Conservation (phyloP, 2,888 invertebrate genomes). For the Deroplatys truncata region DNA sequence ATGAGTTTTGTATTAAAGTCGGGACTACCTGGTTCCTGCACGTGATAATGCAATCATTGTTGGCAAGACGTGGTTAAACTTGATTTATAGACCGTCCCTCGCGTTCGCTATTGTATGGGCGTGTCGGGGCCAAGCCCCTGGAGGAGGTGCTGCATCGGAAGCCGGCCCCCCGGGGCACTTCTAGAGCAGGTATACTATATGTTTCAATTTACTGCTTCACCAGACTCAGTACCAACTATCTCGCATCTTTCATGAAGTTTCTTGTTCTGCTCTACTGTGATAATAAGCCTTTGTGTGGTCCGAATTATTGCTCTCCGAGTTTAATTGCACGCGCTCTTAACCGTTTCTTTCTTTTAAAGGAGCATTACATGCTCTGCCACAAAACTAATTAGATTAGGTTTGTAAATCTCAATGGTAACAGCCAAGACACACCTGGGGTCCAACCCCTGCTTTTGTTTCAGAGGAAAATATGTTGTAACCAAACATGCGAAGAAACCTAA, state of each 20-base stretch:
- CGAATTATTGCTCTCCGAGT: background rate
- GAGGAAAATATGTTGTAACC: background rate
- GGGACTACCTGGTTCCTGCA: background rate
- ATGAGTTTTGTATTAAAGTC: background rate
- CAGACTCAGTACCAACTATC: background rate
- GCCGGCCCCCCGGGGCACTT: background rate
- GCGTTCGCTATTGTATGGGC: background rate
- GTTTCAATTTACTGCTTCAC: background rate
- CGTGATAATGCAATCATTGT: background rate
- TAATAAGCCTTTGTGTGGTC: background rate
- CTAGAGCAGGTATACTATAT: background rate
- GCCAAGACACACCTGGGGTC: background rate
- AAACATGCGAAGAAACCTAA: too few species aligned
- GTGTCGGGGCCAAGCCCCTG: background rate
- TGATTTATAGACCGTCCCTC: background rate
- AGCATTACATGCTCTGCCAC: background rate
- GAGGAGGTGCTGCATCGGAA: background rate
- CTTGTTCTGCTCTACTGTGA: background rate
- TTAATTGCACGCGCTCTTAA: background rate
- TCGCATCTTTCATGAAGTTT: background rate
- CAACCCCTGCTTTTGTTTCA: background rate
- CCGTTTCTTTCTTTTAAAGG: background rate
- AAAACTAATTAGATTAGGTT: background rate
- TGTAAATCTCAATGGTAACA: background rate
- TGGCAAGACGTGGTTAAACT: background rate